Evolutionary conservation across 2,888 invertebrate genomes (phyloP).

Genomic region (Lymantria monacha): DNA sequence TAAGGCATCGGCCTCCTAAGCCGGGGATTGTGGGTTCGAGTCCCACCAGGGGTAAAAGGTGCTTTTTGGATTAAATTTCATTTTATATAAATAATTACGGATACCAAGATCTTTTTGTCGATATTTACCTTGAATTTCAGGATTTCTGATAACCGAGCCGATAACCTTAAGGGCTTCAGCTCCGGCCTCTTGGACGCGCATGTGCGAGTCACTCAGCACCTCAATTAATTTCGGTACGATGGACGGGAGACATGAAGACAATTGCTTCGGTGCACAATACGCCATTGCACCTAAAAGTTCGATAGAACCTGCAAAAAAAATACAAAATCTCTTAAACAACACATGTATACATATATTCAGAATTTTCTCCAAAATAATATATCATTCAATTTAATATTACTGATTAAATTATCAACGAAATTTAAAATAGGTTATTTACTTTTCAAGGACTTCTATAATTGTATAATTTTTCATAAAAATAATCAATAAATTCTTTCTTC

Average conservation of each 20-base stretch:
- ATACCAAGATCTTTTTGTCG: no score
- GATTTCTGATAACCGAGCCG: slow-evolving; percentile 98
- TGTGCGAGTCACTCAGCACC: slow-evolving; percentile 98
- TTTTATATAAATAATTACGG: no score
- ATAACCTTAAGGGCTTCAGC: slow-evolving; percentile 97
- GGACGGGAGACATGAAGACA: slow-evolving; percentile 98
- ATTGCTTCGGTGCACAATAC: slow-evolving; percentile 98
- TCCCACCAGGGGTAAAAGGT: slow-evolving; percentile 85
- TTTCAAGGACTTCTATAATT: no score
- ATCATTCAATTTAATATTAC: background rate
- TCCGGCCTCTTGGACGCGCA: slow-evolving; percentile 98
- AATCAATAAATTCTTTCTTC: no score
- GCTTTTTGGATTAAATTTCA: background rate
- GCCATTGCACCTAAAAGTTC: slow-evolving; percentile 99
- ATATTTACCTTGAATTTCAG: slow-evolving; percentile 93
- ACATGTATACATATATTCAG: no score
- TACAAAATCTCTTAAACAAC: no score
- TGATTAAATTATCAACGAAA: no score
- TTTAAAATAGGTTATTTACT: no score
- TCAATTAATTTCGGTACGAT: slow-evolving; percentile 99
- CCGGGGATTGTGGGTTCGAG: slow-evolving; percentile 90
- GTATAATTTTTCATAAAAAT: no score
- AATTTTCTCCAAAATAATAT: background rate
- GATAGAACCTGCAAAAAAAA: slow-evolving; percentile 87
- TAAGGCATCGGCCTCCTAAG: slow-evolving; percentile 90